Evolutionary conservation across 2,797 vertebrate species (phyloP), one percentile per base, ranked within the genome.

Genomic region (Pipistrellus pipistrellus): DNA sequence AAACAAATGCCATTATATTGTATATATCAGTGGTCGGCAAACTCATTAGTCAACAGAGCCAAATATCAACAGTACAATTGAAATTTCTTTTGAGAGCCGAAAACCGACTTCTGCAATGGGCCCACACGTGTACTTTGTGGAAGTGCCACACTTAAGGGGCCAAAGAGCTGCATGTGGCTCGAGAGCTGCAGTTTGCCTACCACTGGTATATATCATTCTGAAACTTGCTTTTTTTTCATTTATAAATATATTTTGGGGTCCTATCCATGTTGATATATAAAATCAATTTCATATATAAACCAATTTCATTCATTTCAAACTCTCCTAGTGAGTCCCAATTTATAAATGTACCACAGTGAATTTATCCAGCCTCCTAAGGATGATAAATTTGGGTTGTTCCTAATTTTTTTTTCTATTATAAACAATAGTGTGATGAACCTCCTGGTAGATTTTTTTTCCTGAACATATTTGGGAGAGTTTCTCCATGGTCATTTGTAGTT

Each of bases 211-310:
- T 30, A 51, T 76, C 12, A 53, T 30, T 92, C 55, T 78, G 15
- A 73, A 88, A 27, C 59, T 66, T 91, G 4, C 5, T 94, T 86
- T 85, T 85, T 44, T 44, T 64, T 30, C 6, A 75, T 2, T 41
- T 90, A 44, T 91, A 81, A 62, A 27, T 80, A 38, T 64, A n/a
- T 38, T 66, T 76, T 85, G 8, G 44, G 6, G n/a, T 27, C 64
- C 20, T 83, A 44, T 78, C 44, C n/a, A 21, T 82, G 8, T 80
- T 93, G n/a, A 71, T 71, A 46, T 32, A 76, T 91, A 76, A 72
- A 81, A 80, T 30, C 30, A 10, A 46, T 85, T 91, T 89, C 30
- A 75, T 20, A 53, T 25, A 23, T 46, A 94, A 85, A 51, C 68
- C 32, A 71, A 17, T 62, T 78, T 89, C 30, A 68, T 53, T 68